Percentiles rank a stretch among this genome's conserved stretches.
Conservation (phyloP, 2,797 vertebrate species). For the Aeoliscus strigatus region DNA sequence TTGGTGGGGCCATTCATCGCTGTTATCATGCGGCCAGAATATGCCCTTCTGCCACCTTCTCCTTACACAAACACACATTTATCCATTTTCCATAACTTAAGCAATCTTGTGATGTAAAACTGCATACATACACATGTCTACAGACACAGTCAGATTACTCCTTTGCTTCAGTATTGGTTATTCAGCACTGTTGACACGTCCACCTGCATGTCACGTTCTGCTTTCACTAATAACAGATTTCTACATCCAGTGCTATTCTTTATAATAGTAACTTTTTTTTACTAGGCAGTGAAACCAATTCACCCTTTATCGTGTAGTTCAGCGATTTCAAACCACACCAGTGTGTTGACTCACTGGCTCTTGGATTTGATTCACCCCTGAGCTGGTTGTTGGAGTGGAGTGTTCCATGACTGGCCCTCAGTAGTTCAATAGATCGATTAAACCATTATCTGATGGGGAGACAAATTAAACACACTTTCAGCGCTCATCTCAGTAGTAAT, state of each 20-base stretch:
- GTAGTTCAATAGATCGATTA: conserved; percentile 38
- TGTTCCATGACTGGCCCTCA: conserved; percentile 44
- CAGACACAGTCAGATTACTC: conserved; percentile 3
- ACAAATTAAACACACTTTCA: conserved; percentile 38
- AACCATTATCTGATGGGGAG: conserved; percentile 47
- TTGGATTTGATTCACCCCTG: conserved; percentile 39
- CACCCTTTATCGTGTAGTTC: conserved; percentile 2
- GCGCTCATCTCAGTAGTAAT: conserved; percentile 20
- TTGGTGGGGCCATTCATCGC: conserved; percentile 56
- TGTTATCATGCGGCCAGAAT: conserved; percentile 53
- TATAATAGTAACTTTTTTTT: too few species aligned
- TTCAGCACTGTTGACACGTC: too few species aligned
- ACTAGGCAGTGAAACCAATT: conserved; percentile 11
- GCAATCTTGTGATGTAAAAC: too few species aligned
- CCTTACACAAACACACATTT: conserved; percentile 6
- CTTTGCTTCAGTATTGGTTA: too few species aligned
- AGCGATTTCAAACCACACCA: background rate
- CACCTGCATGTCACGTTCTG: conserved; percentile 22
- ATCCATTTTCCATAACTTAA: too few species aligned
- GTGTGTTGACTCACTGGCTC: conserved; percentile 12
- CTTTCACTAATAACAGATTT: too few species aligned
- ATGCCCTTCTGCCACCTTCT: conserved; percentile 13
- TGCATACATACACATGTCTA: conserved; percentile 3
- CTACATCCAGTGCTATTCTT: too few species aligned
- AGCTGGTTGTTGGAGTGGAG: conserved; percentile 18